Conservation (phyloP, 2,888 invertebrate species). For the Nephrotoma flavescens region DNA sequence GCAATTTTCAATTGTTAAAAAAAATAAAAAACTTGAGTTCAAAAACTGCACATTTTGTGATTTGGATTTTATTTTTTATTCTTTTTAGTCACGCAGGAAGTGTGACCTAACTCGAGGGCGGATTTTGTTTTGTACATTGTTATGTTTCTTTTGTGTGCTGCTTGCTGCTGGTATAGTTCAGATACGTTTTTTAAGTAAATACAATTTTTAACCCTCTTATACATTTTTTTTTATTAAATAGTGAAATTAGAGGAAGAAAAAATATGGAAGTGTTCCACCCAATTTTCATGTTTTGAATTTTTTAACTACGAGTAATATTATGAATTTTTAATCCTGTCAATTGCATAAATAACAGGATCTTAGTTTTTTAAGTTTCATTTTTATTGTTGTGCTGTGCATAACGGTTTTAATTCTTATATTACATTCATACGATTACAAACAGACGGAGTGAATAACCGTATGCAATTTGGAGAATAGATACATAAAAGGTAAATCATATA, state of each 20-base stretch:
- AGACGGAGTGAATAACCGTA: not conserved
- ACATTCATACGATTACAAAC: not conserved
- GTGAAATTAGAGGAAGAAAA: not conserved
- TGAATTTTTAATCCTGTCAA: not conserved
- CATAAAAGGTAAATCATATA: too few relatives aligned
- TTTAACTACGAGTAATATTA: not conserved
- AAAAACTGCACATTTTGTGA: not conserved
- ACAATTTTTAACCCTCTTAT: not conserved
- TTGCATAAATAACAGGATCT: not conserved
- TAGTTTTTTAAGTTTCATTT: not conserved
- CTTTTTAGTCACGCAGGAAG: conserved; percentile 2
- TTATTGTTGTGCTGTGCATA: not conserved
- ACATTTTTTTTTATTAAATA: not conserved
- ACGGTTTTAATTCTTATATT: not conserved
- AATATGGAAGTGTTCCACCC: not conserved
- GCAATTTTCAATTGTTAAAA: not conserved
- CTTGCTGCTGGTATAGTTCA: not conserved
- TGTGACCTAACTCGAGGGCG: conserved; percentile 4
- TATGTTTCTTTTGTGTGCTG: not conserved
- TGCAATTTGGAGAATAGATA: not conserved
- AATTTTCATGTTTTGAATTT: not conserved
- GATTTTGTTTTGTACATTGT: not conserved
- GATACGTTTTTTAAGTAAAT: not conserved
- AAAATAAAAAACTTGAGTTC: not conserved
- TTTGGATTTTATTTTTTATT: not conserved